Conservation (phyloP, 2,797 vertebrate genomes). For the Leptoclinus maculatus region DNA sequence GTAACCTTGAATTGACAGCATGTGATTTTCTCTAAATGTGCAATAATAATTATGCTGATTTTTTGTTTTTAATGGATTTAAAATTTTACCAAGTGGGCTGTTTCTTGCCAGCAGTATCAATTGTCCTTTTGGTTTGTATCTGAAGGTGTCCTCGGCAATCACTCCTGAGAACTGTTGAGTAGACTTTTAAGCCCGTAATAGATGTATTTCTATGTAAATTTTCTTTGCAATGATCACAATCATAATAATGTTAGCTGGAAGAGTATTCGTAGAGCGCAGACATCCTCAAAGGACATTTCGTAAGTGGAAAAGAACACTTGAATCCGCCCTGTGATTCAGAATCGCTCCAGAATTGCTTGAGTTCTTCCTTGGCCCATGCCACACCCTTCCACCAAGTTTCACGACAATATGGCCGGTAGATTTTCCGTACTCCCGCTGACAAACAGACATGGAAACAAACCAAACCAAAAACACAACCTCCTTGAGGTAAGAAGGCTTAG, state of each 20-base stretch:
- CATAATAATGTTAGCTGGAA: constrained; percentile 5
- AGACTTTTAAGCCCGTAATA: constrained; percentile 13
- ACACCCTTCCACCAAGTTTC: background rate
- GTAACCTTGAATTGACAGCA: constrained; percentile 12
- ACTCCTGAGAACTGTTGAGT: constrained; percentile 2
- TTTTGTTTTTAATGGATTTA: constrained; percentile 27
- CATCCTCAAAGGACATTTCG: background rate
- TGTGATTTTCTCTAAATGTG: background rate
- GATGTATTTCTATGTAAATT: constrained; percentile 7
- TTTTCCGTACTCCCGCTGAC: background rate
- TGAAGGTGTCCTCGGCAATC: constrained; percentile 14
- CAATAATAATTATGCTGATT: constrained; percentile 4
- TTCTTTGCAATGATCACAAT: constrained; percentile 7
- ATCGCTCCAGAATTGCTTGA: background rate
- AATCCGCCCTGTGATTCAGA: background rate
- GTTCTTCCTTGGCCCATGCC: background rate
- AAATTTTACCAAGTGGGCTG: constrained; percentile 24
- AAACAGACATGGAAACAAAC: background rate
- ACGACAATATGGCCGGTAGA: background rate
- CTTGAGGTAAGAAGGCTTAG: background rate
- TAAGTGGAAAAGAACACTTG: background rate
- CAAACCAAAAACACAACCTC: background rate
- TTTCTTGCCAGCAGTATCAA: constrained; percentile 17
- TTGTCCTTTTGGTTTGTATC: constrained; percentile 20
- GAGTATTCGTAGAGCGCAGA: background rate